Evolutionary conservation across 2,113 vertebrate genomes (phyloP).

Genomic region (Murina feae): DNA sequence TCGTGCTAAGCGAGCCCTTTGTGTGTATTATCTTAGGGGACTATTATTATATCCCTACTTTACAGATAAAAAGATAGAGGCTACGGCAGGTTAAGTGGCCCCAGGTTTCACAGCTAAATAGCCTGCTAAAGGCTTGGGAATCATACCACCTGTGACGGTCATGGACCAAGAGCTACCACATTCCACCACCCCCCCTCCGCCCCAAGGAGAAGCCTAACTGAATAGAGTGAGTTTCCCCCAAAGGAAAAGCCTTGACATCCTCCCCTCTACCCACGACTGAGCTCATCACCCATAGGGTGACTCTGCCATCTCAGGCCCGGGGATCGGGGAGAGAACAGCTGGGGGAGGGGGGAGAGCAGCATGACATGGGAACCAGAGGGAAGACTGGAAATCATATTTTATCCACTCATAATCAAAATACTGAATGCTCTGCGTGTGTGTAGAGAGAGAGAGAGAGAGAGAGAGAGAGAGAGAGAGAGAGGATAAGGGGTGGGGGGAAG

Average conservation of each 20-base stretch:
- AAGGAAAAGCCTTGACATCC: background rate
- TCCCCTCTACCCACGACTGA: rapidly evolving
- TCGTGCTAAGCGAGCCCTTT: rapidly evolving
- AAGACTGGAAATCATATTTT: background rate
- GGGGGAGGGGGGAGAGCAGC: rapidly evolving
- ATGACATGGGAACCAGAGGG: background rate
- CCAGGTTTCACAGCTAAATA: background rate
- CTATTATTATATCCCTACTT: background rate
- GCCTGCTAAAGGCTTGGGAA: background rate
- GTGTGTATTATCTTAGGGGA: rapidly evolving
- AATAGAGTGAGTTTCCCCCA: background rate
- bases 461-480: background rate
- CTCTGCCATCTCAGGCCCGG: background rate
- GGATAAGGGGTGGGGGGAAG: background rate
- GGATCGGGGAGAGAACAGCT: no score
- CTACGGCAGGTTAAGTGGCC: background rate
- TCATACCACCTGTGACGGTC: background rate
- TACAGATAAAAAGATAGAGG: background rate
- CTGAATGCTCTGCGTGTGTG: background rate
- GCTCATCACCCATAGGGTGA: background rate
- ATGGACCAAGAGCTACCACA: background rate
- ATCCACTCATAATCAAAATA: background rate
- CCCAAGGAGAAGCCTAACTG: background rate
- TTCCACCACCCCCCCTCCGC: no score
- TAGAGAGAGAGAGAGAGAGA: background rate